These are phyloP conservation scores for Galleria mellonella DNA, from an alignment of 1,140 invertebrate species.

Conservation along the genomic window DNA sequence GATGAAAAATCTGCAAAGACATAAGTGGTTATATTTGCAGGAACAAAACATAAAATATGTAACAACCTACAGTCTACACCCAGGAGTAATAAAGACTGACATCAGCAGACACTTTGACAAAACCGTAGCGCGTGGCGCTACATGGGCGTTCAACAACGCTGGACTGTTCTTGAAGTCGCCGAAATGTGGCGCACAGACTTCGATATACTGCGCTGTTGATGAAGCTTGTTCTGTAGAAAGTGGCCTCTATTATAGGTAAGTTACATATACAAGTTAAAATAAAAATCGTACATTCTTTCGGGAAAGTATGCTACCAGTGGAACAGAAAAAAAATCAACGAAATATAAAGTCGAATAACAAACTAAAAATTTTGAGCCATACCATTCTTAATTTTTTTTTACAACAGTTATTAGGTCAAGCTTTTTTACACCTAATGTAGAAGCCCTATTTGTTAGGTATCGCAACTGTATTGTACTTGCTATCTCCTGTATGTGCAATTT, in stretches of 20 bases:
- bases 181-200: constrained; percentile 84
- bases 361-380: too few relatives aligned
- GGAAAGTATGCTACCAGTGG: too few relatives aligned
- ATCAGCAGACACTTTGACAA: constrained; percentile 79
- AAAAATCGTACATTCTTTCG: not conserved
- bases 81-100: constrained; percentile 82
- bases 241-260: constrained; percentile 78
- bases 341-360: too few relatives aligned
- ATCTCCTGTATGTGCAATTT: too few relatives aligned
- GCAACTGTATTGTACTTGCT: too few relatives aligned
- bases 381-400: too few relatives aligned
- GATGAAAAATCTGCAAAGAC: too few relatives aligned
- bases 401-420: too few relatives aligned
- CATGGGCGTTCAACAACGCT: constrained; percentile 28
- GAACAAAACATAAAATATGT: constrained; percentile 64
- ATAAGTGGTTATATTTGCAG: constrained; percentile 26
- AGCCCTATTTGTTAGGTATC: too few relatives aligned
- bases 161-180: constrained; percentile 74
- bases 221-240: constrained; percentile 76
- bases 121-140: constrained; percentile 48
- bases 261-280: constrained; percentile 6
- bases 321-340: too few relatives aligned
- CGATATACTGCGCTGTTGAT: constrained; percentile 83
- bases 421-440: too few relatives aligned
- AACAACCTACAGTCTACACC: constrained; percentile 80